phyloP scores from a whole-genome alignment of 2,888 invertebrate species.

The Romanomermis culicivorax region DNA sequence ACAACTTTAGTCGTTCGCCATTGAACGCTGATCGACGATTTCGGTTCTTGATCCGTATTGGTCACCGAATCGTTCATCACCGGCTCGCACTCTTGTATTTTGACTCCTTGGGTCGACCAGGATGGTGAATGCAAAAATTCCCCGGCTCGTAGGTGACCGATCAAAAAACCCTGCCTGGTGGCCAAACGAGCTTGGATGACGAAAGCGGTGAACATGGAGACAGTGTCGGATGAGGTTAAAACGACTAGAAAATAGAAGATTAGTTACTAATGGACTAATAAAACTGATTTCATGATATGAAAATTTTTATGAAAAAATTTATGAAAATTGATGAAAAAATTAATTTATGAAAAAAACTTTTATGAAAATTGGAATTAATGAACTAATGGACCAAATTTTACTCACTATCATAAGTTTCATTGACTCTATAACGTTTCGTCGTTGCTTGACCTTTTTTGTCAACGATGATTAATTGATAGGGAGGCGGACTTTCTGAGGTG shows the following conservation, averaged over 20 bases:
- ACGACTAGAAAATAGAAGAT: no score
- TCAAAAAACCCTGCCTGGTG: slow-evolving; percentile 8
- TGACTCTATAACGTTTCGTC: no score
- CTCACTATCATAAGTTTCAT: no score
- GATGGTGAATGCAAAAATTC: background rate
- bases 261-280: no score
- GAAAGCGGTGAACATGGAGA: slow-evolving; percentile 6
- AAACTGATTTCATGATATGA: no score
- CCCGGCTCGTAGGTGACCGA: slow-evolving; percentile 10
- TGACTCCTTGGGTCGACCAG: background rate
- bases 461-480: background rate
- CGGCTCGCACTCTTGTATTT: slow-evolving; percentile 3
- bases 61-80: slow-evolving; percentile 8
- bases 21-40: background rate
- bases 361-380: no score
- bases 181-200: slow-evolving; percentile 10
- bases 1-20: slow-evolving; percentile 3
- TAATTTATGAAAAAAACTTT: no score
- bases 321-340: no score
- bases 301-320: no score
- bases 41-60: background rate
- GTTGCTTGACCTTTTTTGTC: background rate
- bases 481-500: background rate
- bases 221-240: no score
- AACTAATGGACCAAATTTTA: no score